phyloP scores from a whole-genome alignment of 2,888 invertebrate species.

The Flexamia atlantica region DNA sequence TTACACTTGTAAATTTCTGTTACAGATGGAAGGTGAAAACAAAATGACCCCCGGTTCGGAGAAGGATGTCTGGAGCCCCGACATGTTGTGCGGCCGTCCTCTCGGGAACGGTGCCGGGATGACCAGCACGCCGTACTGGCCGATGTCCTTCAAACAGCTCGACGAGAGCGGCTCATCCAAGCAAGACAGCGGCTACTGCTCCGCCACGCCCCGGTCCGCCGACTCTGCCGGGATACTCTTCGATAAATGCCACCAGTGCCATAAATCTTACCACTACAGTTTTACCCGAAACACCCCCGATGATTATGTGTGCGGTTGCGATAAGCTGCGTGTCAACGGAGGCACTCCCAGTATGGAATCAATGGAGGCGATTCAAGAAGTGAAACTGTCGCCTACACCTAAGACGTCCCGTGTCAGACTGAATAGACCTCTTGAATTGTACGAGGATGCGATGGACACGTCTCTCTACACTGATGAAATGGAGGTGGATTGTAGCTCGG shows the following conservation, averaged over 20 bases:
- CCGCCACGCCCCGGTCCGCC: constrained; percentile 8
- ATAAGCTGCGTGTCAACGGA: not conserved
- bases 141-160: not conserved
- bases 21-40: constrained; percentile 31
- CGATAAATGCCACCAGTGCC: constrained; percentile 1
- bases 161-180: constrained; percentile 23
- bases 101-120: not conserved
- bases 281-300: constrained; percentile 13
- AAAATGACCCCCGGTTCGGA: constrained; percentile 1
- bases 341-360: not conserved
- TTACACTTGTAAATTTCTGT: not conserved
- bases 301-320: not conserved
- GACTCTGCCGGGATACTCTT: not conserved
- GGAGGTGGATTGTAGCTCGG: not conserved
- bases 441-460: constrained; percentile 53
- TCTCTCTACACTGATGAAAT: constrained; percentile 53
- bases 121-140: constrained; percentile 23
- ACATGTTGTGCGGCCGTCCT: not conserved
- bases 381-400: not conserved
- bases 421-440: not conserved
- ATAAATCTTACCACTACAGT: not conserved
- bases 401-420: not conserved
- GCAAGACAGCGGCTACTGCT: constrained; percentile 52
- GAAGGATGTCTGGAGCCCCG: constrained; percentile 9
- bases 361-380: constrained; percentile 30